A percentile compares a stretch with the other conserved stretches of the same genome.
phyloP scores from a whole-genome alignment of 2,797 vertebrate species.

The Leuciscus waleckii region DNA sequence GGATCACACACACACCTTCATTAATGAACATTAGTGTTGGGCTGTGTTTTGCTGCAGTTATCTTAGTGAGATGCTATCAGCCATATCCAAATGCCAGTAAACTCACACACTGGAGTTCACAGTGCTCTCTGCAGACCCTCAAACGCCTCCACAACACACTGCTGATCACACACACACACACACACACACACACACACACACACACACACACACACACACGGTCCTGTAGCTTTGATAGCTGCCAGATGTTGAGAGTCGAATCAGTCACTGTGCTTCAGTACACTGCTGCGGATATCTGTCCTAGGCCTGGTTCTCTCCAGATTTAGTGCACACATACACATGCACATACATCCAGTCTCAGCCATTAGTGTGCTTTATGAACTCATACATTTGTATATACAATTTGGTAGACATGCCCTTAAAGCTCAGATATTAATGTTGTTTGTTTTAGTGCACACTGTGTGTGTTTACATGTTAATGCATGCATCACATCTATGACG shows the following conservation, averaged over 20 bases:
- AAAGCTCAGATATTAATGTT: neutral
- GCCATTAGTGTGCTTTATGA: neutral
- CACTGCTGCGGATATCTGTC: conserved; percentile 35
- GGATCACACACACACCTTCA: conserved; percentile 44
- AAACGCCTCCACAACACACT: conserved; percentile 47
- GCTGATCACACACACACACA: conserved; percentile 43
- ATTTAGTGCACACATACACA: conserved; percentile 30
- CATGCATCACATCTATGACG: neutral
- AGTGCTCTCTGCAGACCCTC: conserved; percentile 46
- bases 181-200: conserved; percentile 26
- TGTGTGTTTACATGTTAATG: neutral
- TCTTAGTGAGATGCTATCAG: conserved; percentile 54
- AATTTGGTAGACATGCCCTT: neutral
- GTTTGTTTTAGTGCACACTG: neutral
- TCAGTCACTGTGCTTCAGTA: conserved; percentile 46
- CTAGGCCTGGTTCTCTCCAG: neutral
- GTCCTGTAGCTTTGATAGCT: conserved; percentile 60
- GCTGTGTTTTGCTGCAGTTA: conserved; percentile 46
- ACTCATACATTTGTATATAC: neutral
- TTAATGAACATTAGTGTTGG: conserved; percentile 53
- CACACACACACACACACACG: neutral
- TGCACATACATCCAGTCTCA: conserved; percentile 5
- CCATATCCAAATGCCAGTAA: conserved; percentile 43
- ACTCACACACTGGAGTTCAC: conserved; percentile 46
- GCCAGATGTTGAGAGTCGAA: conserved; percentile 59